Base-by-base conservation (phyloP, 2,888 invertebrate genomes). In the Sussaba pulchella region DNA sequence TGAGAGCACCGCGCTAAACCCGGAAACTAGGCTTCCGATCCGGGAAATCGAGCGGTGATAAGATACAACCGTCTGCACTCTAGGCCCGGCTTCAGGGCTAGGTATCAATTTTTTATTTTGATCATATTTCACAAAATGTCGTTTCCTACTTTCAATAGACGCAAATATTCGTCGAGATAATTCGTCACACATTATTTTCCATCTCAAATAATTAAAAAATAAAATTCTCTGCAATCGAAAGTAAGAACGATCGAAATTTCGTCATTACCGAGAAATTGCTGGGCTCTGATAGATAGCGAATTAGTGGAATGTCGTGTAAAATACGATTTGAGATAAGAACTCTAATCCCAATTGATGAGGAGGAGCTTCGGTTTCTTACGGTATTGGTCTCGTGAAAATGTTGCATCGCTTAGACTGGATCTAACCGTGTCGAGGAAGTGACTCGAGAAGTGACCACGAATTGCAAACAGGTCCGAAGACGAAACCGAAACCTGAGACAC, bases 11-110 rank as follows among this genome's bases (percentile, higher is more conserved):
- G 67, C 63, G 63, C 80, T 69, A 21, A 31, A 9, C 24, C 66
- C 83, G 83, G 82, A 84, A 85, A 71, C 66, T 59, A 47, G 50
- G 67, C 81, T 83, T 83, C 75, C 73, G 78, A 82, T 83, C 71
- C 61, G 66, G 78, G 54, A 57, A 72, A 80, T 82, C 67, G 72
- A 59, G 19, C 24, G 31, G 36, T 41, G 47, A 70, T 59, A 70
- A 57, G 57, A 57, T 45, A 5, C 19, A 17, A 77, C 63, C 71
- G 71, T 71, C 66, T 71, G 71, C 43, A 36, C 41, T 19, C 9
- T 54, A 21, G 19, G 10, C 12, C 21, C 39, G 4, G 21, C 19
- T 21, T 9, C 8, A 10, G 21, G n/a, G 3, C 10, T 12, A 17
- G 19, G 14, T 41, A 5, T 10, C 17, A 0, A 21, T 61, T 41